Conservation (phyloP, 2,797 vertebrate species). For the Centropyge bicolor region DNA sequence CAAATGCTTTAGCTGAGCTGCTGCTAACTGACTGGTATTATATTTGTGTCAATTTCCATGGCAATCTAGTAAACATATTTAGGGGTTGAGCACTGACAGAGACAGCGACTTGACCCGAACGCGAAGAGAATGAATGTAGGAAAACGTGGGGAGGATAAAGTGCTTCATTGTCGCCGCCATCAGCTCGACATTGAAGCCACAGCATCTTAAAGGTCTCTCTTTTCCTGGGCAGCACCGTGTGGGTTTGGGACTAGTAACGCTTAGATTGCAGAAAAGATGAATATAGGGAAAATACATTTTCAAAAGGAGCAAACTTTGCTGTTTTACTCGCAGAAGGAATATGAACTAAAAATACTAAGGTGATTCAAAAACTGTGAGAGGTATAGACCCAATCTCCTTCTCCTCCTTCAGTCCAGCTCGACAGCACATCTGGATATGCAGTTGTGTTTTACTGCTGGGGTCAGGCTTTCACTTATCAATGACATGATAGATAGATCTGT, state of each 20-base stretch:
- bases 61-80: slow-evolving; percentile 65
- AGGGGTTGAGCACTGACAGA: slow-evolving; percentile 25
- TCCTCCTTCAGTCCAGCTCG: neutral
- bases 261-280: slow-evolving; percentile 30
- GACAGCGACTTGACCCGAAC: slow-evolving; percentile 44
- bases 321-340: slow-evolving; percentile 14
- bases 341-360: slow-evolving; percentile 7
- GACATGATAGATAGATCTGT: slow-evolving; percentile 21
- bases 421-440: slow-evolving; percentile 26
- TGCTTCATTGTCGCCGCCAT: slow-evolving; percentile 29
- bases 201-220: slow-evolving; percentile 26
- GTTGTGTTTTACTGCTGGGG: slow-evolving; percentile 10
- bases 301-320: slow-evolving; percentile 9
- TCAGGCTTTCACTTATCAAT: slow-evolving; percentile 23
- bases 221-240: slow-evolving; percentile 13
- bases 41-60: slow-evolving; percentile 70
- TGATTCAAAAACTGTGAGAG: neutral
- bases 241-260: slow-evolving; percentile 17
- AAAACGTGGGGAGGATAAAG: slow-evolving; percentile 30
- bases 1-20: slow-evolving; percentile 50
- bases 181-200: slow-evolving; percentile 30
- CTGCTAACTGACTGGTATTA: slow-evolving; percentile 54
- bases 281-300: slow-evolving; percentile 16
- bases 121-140: slow-evolving; percentile 48
- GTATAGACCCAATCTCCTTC: neutral